These are phyloP conservation scores for Aplochiton taeniatus DNA, from an alignment of 2,797 vertebrate genomes.

Conservation along the genomic window DNA sequence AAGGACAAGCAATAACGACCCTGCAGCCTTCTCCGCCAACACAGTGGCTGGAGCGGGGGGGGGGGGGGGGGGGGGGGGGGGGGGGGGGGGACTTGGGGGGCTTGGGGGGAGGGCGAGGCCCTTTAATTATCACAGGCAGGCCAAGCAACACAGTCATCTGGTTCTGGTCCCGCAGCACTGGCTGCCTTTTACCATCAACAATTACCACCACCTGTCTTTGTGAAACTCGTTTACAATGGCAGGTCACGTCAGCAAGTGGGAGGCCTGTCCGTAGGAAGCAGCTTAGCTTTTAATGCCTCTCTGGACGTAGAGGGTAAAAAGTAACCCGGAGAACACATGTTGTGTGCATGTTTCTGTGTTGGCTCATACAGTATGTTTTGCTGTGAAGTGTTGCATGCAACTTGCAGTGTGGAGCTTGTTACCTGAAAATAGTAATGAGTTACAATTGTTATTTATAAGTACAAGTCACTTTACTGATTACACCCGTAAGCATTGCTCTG, in stretches of 20 bases:
- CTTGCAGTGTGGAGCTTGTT: no score
- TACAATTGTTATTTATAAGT: no score
- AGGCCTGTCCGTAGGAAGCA: slow-evolving; percentile 37
- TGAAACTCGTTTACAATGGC: slow-evolving; percentile 53
- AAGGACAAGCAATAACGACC: slow-evolving; percentile 58
- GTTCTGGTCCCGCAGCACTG: slow-evolving; percentile 31
- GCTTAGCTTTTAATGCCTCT: slow-evolving; percentile 7
- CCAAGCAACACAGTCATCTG: slow-evolving; percentile 62
- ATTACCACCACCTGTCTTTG: slow-evolving; percentile 52
- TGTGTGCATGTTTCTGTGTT: slow-evolving; percentile 8
- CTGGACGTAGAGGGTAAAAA: not conserved
- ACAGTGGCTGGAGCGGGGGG: slow-evolving; percentile 22
- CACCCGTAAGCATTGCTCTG: no score
- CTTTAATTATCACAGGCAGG: slow-evolving; percentile 65
- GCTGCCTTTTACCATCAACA: slow-evolving; percentile 36
- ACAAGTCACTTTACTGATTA: no score
- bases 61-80: slow-evolving; percentile 34
- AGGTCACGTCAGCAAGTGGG: slow-evolving; percentile 23
- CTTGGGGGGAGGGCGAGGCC: slow-evolving; percentile 39
- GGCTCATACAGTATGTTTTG: not conserved
- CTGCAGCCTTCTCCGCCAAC: slow-evolving; percentile 20
- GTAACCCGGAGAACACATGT: not conserved
- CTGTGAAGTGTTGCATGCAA: no score
- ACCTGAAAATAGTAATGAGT: no score
- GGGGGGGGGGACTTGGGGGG: slow-evolving; percentile 32